These are phyloP conservation scores for Porites cylindrica DNA, from an alignment of 92 coral and sea anemone species.

Conservation along the genomic window DNA sequence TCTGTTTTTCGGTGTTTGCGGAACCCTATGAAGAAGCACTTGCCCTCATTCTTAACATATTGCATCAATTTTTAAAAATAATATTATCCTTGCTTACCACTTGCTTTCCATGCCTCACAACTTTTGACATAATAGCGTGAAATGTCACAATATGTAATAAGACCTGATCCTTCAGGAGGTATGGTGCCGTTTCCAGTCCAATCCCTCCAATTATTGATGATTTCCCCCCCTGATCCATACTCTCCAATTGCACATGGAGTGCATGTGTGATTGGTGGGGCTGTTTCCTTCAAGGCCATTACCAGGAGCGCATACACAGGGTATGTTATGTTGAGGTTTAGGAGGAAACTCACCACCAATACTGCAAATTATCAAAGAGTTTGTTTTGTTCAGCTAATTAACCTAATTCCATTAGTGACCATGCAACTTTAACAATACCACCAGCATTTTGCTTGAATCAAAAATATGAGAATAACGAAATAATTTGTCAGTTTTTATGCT, in stretches of 20 bases:
- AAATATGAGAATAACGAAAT: too few species aligned
- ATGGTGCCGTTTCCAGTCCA: constrained; percentile 82
- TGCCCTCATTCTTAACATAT: too few species aligned
- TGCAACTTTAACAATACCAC: background rate
- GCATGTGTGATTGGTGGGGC: constrained; percentile 15
- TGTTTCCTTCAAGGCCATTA: constrained; percentile 49
- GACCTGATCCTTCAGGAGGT: constrained; percentile 76
- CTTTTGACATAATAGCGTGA: constrained; percentile 57
- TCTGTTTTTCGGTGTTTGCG: too few species aligned
- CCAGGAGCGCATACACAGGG: constrained; percentile 84
- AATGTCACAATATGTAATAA: constrained; percentile 75
- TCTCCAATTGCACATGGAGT: constrained; percentile 45
- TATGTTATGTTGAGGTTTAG: background rate
- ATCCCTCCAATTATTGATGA: constrained; percentile 73
- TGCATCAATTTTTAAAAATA: too few species aligned
- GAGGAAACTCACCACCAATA: background rate
- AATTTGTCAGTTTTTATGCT: too few species aligned
- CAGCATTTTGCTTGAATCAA: background rate
- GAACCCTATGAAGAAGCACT: too few species aligned
- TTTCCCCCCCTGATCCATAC: constrained; percentile 84
- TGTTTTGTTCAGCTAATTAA: background rate
- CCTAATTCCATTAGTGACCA: background rate
- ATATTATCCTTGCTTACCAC: constrained; percentile 56
- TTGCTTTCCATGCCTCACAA: constrained; percentile 80
- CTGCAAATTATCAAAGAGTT: constrained; percentile 15